Percentiles rank a stretch among this genome's conserved stretches.
These are phyloP conservation scores for Thera obeliscata DNA, from an alignment of 2,888 invertebrate species.

Conservation along the genomic window DNA sequence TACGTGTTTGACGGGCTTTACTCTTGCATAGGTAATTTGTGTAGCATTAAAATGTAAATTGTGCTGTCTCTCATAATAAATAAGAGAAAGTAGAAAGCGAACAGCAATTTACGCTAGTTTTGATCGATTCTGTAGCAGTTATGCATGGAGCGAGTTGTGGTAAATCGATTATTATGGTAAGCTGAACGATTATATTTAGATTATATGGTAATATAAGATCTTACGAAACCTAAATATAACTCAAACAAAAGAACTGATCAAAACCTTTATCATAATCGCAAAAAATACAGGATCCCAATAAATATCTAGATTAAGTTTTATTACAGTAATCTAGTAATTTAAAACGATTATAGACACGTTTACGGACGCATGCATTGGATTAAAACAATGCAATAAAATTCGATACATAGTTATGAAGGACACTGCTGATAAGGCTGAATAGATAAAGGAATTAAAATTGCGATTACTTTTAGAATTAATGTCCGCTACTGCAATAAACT, in stretches of 20 bases:
- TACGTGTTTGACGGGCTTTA: neutral
- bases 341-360: conserved; percentile 22
- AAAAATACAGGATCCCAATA: neutral
- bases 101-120: neutral
- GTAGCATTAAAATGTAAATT: conserved; percentile 13
- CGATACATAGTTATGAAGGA: conserved; percentile 28
- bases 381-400: conserved; percentile 35
- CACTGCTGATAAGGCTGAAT: conserved; percentile 30
- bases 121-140: neutral
- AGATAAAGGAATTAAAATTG: conserved; percentile 29
- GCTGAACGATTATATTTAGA: neutral
- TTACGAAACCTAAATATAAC: no score
- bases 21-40: neutral
- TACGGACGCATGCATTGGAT: conserved; percentile 33
- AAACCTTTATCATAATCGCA: neutral
- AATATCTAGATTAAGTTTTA: conserved; percentile 18
- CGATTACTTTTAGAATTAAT: conserved; percentile 19
- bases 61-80: neutral
- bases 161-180: neutral
- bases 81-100: conserved; percentile 15
- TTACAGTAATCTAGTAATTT: conserved; percentile 12
- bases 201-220: no score
- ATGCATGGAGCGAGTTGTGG: neutral
- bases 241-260: neutral
- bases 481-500: neutral